Percentiles rank a stretch among this genome's conserved stretches.
phyloP scores from a whole-genome alignment of 2,888 invertebrate species.

The Spicauda simplicius region DNA sequence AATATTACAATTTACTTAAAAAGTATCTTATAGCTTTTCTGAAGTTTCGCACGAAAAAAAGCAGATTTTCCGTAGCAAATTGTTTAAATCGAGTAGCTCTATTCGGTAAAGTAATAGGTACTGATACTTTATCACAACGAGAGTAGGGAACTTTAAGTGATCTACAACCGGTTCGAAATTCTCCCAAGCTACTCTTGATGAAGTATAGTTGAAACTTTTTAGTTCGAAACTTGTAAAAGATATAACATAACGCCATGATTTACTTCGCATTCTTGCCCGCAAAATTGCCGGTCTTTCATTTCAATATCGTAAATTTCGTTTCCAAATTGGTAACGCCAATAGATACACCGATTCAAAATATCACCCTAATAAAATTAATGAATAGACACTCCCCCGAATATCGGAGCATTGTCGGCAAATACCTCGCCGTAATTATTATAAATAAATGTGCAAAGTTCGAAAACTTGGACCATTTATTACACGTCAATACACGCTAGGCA shows the following conservation, averaged over 20 bases:
- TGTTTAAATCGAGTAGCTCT: slow-evolving; percentile 24
- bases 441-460: slow-evolving; percentile 68
- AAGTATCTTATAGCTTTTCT: background rate
- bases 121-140: slow-evolving; percentile 33
- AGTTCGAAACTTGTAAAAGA: slow-evolving; percentile 46
- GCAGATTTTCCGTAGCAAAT: slow-evolving; percentile 13
- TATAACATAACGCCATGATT: slow-evolving; percentile 47
- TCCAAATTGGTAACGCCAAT: slow-evolving; percentile 49
- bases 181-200: slow-evolving; percentile 46
- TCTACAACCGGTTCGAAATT: slow-evolving; percentile 46
- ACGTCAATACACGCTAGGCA: slow-evolving; percentile 54
- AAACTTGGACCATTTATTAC: slow-evolving; percentile 57
- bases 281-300: slow-evolving; percentile 49
- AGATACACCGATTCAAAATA: slow-evolving; percentile 47
- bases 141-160: slow-evolving; percentile 44
- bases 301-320: slow-evolving; percentile 46
- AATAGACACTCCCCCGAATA: slow-evolving; percentile 61
- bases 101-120: slow-evolving; percentile 30
- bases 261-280: slow-evolving; percentile 45
- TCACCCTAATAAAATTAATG: slow-evolving; percentile 61
- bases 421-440: slow-evolving; percentile 70
- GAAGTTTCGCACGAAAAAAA: background rate
- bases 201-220: slow-evolving; percentile 49
- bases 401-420: slow-evolving; percentile 62
- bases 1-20: background rate